Base-by-base conservation (phyloP, 2,797 vertebrate genomes). In the Microctenopoma lineatum region DNA sequence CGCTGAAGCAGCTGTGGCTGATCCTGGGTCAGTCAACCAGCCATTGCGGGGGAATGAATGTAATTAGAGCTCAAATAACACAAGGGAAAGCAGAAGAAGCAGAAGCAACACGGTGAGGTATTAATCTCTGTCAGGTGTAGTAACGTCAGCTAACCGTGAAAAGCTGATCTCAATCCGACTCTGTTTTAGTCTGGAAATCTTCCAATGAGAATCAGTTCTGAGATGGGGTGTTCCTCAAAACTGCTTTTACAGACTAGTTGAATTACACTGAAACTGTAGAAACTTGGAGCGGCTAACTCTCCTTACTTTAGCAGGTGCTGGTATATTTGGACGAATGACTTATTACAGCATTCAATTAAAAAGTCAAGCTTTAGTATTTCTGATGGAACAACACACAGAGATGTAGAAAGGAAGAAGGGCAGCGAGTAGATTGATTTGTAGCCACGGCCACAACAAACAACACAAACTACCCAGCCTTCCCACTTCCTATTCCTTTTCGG, bases 341-440 rank as follows among this genome's bases (percentile, higher is more conserved):
- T 45, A n/a, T 26, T n/a, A 8, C 45, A 51, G 44, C 25, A 50
- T 44, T 50, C 5, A 41, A 15, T 34, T 1, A 42, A 63, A 73
- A 65, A 36, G 25, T 48, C 26, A 25, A 53, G 39, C 42, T 45
- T 54, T 1, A 56, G 48, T n/a, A 42, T 60, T 55, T 59, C 38
- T 45, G 39, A 70, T n/a, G 58, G 36, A 7, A 55, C 13, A 42
- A 32, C 18, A 11, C 41, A 54, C 32, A 46, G 10, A 55, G 34
- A 25, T 36, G 6, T 21, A 51, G 32, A 47, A 7, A 21, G 42
- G n/a, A 15, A 54, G 47, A 46, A 27, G 38, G 13, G 46, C 45
- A 53, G 39, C 18, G 27, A 25, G 48, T 61, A 84, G 80, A 26
- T 16, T 60, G 53, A 75, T 70, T 79, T 64, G 59, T 68, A 74